phyloP scores from a whole-genome alignment of 2,113 vertebrate species.

The Oxygymnocypris stewartii region DNA sequence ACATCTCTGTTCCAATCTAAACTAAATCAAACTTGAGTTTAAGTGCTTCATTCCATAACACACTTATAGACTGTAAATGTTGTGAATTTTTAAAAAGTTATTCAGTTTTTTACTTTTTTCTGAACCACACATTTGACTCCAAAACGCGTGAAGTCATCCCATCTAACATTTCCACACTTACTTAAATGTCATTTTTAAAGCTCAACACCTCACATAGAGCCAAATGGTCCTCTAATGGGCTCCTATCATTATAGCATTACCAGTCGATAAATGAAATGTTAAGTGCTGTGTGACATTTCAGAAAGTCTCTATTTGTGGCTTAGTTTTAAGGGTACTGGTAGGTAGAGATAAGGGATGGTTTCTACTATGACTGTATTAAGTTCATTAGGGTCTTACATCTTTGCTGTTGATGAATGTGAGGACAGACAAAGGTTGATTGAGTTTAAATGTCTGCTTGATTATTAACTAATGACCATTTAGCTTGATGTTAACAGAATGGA shows the following conservation, averaged over 20 bases:
- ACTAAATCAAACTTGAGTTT: not conserved
- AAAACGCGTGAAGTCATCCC: constrained; percentile 40
- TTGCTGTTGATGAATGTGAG: constrained; percentile 28
- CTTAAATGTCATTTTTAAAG: constrained; percentile 69
- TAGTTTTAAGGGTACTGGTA: constrained; percentile 46
- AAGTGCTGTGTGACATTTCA: constrained; percentile 59
- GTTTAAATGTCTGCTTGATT: constrained; percentile 2
- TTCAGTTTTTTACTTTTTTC: not conserved
- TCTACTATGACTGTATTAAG: constrained; percentile 40
- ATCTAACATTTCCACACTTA: constrained; percentile 62
- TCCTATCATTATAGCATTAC: constrained; percentile 58
- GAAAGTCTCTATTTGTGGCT: constrained; percentile 50
- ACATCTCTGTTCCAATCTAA: not conserved
- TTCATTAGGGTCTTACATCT: constrained; percentile 35
- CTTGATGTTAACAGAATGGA: not conserved
- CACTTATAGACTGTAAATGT: not conserved
- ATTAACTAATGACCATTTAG: constrained; percentile 14
- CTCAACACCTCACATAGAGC: constrained; percentile 61
- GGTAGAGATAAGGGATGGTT: constrained; percentile 21
- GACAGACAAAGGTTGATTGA: constrained; percentile 7
- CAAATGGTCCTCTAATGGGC: constrained; percentile 63
- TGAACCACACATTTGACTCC: not conserved
- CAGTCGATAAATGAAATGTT: constrained; percentile 55
- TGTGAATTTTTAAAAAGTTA: not conserved
- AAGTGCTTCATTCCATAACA: not conserved